A percentile compares a stretch with the other conserved stretches of the same genome.
phyloP scores from a whole-genome alignment of 2,797 vertebrate species.

The Syngnathus rostellatus region DNA sequence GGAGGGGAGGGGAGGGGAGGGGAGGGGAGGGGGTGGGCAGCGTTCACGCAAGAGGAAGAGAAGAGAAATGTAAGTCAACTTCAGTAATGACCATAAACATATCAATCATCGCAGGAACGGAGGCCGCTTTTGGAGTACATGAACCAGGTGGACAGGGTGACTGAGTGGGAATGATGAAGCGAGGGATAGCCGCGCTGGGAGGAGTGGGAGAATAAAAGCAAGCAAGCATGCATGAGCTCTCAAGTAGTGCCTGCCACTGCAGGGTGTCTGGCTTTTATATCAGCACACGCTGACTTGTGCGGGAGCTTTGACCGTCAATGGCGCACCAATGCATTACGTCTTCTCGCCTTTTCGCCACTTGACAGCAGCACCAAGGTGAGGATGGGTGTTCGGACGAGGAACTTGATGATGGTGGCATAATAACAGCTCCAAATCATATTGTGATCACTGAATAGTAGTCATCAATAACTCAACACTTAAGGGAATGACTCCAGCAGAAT shows the following conservation, averaged over 20 bases:
- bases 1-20: constrained; percentile 41
- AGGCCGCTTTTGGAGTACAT: constrained; percentile 55
- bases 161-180: constrained; percentile 33
- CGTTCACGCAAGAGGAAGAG: not conserved
- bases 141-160: constrained; percentile 50
- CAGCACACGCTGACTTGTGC: constrained; percentile 17
- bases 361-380: not conserved
- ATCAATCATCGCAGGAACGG: constrained; percentile 66
- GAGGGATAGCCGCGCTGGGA: constrained; percentile 22
- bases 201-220: constrained; percentile 30
- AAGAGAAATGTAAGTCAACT: constrained; percentile 68
- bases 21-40: not conserved
- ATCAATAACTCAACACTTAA: not conserved
- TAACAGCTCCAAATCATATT: too few species aligned
- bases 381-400: not conserved
- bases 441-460: not conserved
- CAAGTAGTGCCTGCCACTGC: constrained; percentile 6
- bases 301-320: not conserved
- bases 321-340: not conserved
- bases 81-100: constrained; percentile 76
- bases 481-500: not conserved
- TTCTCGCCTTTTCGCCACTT: not conserved
- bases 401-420: not conserved
- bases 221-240: constrained; percentile 14
- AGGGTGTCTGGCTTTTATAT: constrained; percentile 31